A percentile compares a stretch with the other conserved stretches of the same genome.
phyloP scores from a whole-genome alignment of 2,888 invertebrate species.

The Artemia sinica region DNA sequence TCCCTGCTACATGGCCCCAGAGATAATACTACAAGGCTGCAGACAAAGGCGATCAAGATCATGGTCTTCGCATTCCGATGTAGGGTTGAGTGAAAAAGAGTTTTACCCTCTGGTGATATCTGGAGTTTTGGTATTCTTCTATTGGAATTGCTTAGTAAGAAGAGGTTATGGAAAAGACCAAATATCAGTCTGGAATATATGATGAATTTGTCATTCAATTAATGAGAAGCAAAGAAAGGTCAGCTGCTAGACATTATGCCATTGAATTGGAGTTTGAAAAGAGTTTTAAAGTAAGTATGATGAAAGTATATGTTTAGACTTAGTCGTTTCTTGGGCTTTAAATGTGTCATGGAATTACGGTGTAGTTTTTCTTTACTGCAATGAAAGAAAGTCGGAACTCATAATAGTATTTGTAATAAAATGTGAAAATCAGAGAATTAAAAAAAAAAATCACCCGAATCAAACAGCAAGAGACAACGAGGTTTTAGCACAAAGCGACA shows the following conservation, averaged over 20 bases:
- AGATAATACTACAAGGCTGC: constrained; percentile 47
- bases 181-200: constrained; percentile 50
- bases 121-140: constrained; percentile 88
- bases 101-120: constrained; percentile 58
- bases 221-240: constrained; percentile 38
- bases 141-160: constrained; percentile 54
- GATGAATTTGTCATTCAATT: constrained; percentile 52
- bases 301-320: no score
- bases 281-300: constrained; percentile 10
- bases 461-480: no score
- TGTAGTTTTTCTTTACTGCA: no score
- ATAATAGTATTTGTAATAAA: no score
- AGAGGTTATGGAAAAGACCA: constrained; percentile 47
- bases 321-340: no score
- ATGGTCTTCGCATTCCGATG: constrained; percentile 8
- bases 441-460: no score
- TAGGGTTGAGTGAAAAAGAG: constrained; percentile 22
- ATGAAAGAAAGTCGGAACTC: no score
- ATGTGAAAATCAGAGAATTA: no score
- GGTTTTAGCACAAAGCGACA: no score
- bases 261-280: constrained; percentile 34
- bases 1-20: constrained; percentile 62
- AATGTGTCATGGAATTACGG: no score
- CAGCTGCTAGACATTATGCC: constrained; percentile 53
- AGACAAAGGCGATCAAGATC: constrained; percentile 33